Evolutionary conservation across 2,113 vertebrate genomes (phyloP), one percentile per base, ranked within the genome.

Genomic region (Poecile atricapillus): DNA sequence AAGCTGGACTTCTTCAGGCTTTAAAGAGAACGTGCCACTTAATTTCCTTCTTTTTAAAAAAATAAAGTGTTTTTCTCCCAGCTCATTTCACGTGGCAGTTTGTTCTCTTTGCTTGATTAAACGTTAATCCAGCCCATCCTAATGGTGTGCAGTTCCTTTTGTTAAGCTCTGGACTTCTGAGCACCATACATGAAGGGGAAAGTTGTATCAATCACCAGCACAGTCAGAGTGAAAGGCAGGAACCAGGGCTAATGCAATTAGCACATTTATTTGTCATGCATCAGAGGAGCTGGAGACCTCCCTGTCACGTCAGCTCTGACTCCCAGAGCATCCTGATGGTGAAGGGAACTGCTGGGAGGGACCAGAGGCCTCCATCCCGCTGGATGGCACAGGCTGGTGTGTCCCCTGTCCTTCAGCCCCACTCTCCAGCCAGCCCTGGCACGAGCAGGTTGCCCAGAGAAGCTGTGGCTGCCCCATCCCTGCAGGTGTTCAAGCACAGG

Each of bases 211-310:
- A 46, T 94, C 87, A 85, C 59, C 11, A 21, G 52, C 55, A 15
- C 64, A 37, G 87, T 0, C 4, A 77, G 59, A 67, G 89, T 11
- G 2, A 47, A 90, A 87, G 91, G 35, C 15, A 1, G 62, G 58
- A 76, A 35, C 56, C 53, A 37, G 84, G 6, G 15, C 31, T 67
- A 93, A 91, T 80, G 62, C 82, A 50, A 87, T 97, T 91, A 94
- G 63, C 82, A 80, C 79, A 28, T 50, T 56, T 62, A 65, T 84
- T 74, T 93, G 88, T 91, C 95, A 53, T 20, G 80, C 93, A 50
- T 93, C 93, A 93, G 70, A 76, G 75, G 84, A 94, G 86, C 79
- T 35, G 5, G 53, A 93, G 80, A 89, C 86, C 76, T 92, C 80
- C 60, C 60, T 87, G 84, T 74, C 65, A 15, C 24, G 27, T 37